Evolutionary conservation across 2,888 invertebrate genomes (phyloP).

Genomic region (Chrysomela aeneicollis): DNA sequence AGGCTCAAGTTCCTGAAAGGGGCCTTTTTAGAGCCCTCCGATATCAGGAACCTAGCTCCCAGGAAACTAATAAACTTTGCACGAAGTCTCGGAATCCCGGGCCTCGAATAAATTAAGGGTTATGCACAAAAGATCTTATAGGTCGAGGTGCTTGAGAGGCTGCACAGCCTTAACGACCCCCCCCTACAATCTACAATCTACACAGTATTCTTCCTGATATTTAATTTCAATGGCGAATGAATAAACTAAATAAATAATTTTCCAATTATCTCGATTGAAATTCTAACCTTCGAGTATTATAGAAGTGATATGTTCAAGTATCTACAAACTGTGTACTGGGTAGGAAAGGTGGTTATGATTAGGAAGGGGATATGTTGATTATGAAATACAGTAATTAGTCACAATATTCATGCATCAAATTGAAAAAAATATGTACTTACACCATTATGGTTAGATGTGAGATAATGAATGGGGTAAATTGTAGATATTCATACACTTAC

Average conservation of each 20-base stretch:
- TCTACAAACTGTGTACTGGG: neutral
- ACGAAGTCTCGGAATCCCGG: no score
- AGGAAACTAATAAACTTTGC: no score
- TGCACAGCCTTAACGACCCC: no score
- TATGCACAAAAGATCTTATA: no score
- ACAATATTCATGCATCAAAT: constrained; percentile 9
- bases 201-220: no score
- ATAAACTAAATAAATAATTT: neutral
- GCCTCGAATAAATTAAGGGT: no score
- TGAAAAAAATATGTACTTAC: neutral
- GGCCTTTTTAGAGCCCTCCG: no score
- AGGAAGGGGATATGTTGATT: neutral
- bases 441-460: neutral
- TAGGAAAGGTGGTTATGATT: neutral
- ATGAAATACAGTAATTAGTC: neutral
- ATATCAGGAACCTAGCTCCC: no score
- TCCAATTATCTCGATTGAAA: neutral
- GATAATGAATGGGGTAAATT: neutral
- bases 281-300: neutral
- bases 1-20: no score
- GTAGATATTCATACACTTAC: neutral
- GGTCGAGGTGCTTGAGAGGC: no score
- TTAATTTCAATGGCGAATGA: no score
- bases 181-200: no score
- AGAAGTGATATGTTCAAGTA: neutral